Evolutionary conservation across 2,888 invertebrate genomes (phyloP), one percentile per base, ranked within the genome.

Genomic region (Blastobasis adustella): DNA sequence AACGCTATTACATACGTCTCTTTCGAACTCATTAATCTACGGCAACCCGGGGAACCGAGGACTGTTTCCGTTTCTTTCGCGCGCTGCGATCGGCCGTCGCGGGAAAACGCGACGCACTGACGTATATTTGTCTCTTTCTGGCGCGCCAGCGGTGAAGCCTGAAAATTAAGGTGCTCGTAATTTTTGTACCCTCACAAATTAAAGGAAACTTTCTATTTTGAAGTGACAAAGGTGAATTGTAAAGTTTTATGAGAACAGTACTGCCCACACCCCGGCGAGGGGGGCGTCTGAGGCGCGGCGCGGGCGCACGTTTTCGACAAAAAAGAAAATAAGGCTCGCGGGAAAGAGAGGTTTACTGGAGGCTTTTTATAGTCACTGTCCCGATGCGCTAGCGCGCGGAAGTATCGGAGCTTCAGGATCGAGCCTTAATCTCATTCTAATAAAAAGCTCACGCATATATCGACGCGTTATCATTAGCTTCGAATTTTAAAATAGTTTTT

Each of bases 371-470:
- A 88, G 88, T 88, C 82, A 82, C 62, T 74, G 79, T 73, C 76
- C 77, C 79, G 86, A 79, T 81, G 86, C 84, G 87, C 85, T 71
- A 66, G 83, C 82, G 86, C 83, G 71, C 82, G 87, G 86, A 81
- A 79, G 87, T 86, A 83, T 85, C 79, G 70, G 69, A 76, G 80
- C 85, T 85, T 82, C 76, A 79, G 83, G 79, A 85, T 81, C 81
- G 79, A 69, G 74, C 71, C 81, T 79, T 84, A 84, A 82, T 84
- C 79, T 81, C 78, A 86, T 85, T 85, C 82, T 79, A 82, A 85
- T 85, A 85, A 84, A 84, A 85, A 87, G 84, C 84, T 84, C 70
- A 82, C 86, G 83, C 82, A 82, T 78, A 79, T 76, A 81, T 83
- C 80, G 82, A 79, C 81, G 81, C 79, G 76, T 69, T 76, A 67